Percentiles rank a stretch among this genome's conserved stretches.
Conservation (phyloP, 2,888 invertebrate species). For the Cheilosia urbana region DNA sequence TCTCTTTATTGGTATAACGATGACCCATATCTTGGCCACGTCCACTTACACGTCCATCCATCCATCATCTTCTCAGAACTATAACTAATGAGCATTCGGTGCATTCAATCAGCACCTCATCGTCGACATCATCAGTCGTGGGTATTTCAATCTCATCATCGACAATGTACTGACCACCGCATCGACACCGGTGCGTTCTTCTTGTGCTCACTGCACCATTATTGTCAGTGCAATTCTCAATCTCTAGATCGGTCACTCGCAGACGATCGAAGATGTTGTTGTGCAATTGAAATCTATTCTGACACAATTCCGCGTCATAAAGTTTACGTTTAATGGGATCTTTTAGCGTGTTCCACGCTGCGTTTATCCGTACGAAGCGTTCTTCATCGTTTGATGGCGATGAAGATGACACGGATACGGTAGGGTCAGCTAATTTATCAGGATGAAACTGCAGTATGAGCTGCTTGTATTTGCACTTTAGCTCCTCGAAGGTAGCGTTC, state of each 20-base stretch:
- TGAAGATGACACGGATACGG: conserved; percentile 52
- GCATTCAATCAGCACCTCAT: conserved; percentile 86
- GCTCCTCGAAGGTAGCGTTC: conserved; percentile 80
- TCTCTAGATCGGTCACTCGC: conserved; percentile 84
- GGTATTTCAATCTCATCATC: conserved; percentile 77
- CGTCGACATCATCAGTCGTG: conserved; percentile 75
- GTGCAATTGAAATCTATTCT: conserved; percentile 86
- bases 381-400: conserved; percentile 20
- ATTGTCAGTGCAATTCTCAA: conserved; percentile 84
- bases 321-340: conserved; percentile 86
- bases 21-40: conserved; percentile 50
- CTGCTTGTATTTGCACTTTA: conserved; percentile 82
- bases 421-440: conserved; percentile 80
- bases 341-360: conserved; percentile 89
- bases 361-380: conserved; percentile 86
- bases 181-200: conserved; percentile 87
- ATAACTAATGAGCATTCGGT: conserved; percentile 91
- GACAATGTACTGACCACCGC: conserved; percentile 86
- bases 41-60: conserved; percentile 19
- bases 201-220: conserved; percentile 64
- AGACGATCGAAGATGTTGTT: conserved; percentile 85
- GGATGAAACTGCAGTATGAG: conserved; percentile 83
- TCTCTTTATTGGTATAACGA: conserved; percentile 61
- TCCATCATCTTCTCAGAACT: conserved; percentile 79
- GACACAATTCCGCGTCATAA: conserved; percentile 87